Conservation (phyloP, 2,888 invertebrate genomes). For the Syrphus vitripennis region DNA sequence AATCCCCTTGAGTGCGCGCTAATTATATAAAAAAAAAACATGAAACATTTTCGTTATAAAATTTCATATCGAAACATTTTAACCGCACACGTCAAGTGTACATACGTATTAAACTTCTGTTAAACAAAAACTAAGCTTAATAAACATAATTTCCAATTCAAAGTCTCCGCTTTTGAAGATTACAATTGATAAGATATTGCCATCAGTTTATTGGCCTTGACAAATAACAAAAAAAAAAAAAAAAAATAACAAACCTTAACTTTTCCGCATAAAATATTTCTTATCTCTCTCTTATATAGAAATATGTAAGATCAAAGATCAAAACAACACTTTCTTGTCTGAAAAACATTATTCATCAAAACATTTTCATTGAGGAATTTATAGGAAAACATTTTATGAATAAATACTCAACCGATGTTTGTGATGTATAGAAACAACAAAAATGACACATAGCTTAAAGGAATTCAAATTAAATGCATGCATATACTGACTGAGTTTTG, state of each 20-base stretch:
- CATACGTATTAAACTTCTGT: too few relatives aligned
- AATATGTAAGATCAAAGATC: neutral
- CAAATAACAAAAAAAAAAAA: neutral
- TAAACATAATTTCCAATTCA: neutral
- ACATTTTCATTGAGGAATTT: neutral
- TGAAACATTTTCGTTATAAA: too few relatives aligned
- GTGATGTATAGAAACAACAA: neutral
- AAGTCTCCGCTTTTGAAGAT: neutral
- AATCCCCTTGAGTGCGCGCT: too few relatives aligned
- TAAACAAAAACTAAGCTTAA: neutral
- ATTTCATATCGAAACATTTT: too few relatives aligned
- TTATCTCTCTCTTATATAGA: neutral
- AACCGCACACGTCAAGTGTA: too few relatives aligned
- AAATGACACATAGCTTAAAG: neutral
- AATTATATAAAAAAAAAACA: too few relatives aligned
- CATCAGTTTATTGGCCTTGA: neutral
- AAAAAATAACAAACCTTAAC: neutral
- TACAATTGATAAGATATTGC: neutral
- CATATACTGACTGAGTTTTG: neutral
- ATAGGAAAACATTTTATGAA: neutral
- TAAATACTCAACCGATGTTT: neutral
- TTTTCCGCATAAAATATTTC: neutral
- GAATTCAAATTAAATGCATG: neutral
- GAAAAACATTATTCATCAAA: neutral
- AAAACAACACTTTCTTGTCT: neutral